Evolutionary conservation across 2,113 vertebrate genomes (phyloP), one percentile per base, ranked within the genome.

Genomic region (Ondatra zibethicus): DNA sequence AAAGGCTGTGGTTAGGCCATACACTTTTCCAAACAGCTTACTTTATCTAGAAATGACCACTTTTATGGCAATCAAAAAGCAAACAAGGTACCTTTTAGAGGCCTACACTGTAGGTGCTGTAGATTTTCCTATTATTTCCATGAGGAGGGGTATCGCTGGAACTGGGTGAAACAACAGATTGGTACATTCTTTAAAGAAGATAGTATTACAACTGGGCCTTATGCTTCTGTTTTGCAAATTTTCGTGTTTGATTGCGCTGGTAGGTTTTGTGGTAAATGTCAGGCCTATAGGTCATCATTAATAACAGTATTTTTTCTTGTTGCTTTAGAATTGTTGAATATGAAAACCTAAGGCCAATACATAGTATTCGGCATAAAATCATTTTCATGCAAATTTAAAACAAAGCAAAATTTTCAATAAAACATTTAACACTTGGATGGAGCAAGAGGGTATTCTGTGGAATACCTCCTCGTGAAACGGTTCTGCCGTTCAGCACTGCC

Each of bases 351-450:
- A 82, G 75, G 70, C 52, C 42, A 91, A 70, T 58, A 42, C 50
- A 61, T 58, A 47, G 47, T 80, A 65, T 92, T 97, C 42, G 42
- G 12, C 50, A 36, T 93, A 86, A 90, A 97, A 68, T 27, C 31
- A 93, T 80, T 72, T 96, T 96, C 17, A 16, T 52, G 17, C 82
- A 33, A 47, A 91, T 97, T 95, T 96, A 94, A 97, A 97, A 88
- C 0, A 89, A 9, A 7, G 6, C 0, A 93, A 84, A 25, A 4
- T 91, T 81, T 92, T 93, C 66, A n/a, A 14, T 8, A 93, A 89
- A 85, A 33, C 17, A 80, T 36, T 82, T 94, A 84, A 61, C 23
- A 72, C 88, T 87, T 95, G 90, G 45, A 55, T 97, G 88, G 84
- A 90, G 72, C 65, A 63, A 86, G 91, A 85, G 5, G 76, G 2